phyloP scores from a whole-genome alignment of 2,113 vertebrate genomes.

The Pseudopodoces humilis region DNA sequence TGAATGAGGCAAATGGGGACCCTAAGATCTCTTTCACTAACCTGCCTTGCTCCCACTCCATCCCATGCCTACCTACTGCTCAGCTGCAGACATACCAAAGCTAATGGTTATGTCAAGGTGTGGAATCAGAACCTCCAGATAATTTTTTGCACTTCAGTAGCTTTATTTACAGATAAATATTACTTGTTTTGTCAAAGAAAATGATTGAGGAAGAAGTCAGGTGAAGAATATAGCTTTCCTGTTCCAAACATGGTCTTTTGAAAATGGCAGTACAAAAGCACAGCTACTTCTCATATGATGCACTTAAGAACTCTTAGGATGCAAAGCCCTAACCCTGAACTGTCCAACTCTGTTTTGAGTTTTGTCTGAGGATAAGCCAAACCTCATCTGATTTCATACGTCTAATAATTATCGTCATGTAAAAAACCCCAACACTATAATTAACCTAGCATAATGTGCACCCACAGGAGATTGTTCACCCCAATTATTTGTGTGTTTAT shows the following conservation, averaged over 20 bases:
- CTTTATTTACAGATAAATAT: neutral
- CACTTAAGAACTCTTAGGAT: constrained; percentile 3
- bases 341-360: neutral
- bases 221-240: neutral
- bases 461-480: neutral
- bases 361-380: neutral
- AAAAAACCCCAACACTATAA: neutral
- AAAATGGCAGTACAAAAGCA: neutral
- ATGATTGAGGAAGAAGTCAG: neutral
- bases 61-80: neutral
- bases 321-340: constrained; percentile 10
- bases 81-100: neutral
- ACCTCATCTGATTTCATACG: neutral
- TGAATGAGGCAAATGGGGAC: rapidly evolving
- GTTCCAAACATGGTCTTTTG: neutral
- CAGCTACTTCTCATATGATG: constrained; percentile 9
- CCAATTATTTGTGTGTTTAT: neutral
- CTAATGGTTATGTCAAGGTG: neutral
- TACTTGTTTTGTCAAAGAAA: neutral
- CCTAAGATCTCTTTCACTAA: neutral
- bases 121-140: neutral
- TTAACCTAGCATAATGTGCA: neutral
- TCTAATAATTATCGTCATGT: neutral
- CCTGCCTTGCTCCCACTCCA: neutral
- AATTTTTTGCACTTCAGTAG: neutral